These are phyloP conservation scores for Entomyzon cyanotis DNA, from an alignment of 2,113 vertebrate genomes.

Conservation along the genomic window DNA sequence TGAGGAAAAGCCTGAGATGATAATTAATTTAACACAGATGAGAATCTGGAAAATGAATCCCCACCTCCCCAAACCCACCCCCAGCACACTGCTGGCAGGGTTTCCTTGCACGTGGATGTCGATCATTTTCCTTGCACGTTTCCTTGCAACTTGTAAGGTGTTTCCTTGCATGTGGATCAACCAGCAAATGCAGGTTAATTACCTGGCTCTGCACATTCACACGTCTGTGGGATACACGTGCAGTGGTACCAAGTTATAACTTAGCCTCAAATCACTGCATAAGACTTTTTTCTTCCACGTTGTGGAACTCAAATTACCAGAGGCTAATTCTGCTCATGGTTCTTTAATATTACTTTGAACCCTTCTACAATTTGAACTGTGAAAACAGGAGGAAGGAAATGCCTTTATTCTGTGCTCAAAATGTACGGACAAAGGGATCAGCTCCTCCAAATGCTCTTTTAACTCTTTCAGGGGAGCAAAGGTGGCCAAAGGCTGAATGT, in stretches of 20 bases:
- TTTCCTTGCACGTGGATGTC: not conserved
- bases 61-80: not conserved
- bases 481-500: not conserved
- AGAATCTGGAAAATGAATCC: not conserved
- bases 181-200: not conserved
- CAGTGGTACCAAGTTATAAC: not conserved
- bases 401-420: constrained; percentile 16
- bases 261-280: not conserved
- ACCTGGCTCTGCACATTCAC: not conserved
- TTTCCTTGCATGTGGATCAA: not conserved
- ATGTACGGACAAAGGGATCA: not conserved
- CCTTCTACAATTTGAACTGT: not conserved
- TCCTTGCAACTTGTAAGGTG: no score
- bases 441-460: not conserved
- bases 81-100: not conserved
- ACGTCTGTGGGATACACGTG: fast-evolving
- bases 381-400: constrained; percentile 34
- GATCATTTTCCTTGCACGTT: fast-evolving
- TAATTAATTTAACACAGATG: constrained; percentile 48
- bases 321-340: not conserved
- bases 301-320: constrained; percentile 15
- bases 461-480: constrained; percentile 12
- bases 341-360: constrained; percentile 30
- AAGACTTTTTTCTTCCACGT: not conserved
- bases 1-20: constrained; percentile 37